Evolutionary conservation across 2,113 vertebrate genomes (phyloP).

Genomic region (Lepus timidus): DNA sequence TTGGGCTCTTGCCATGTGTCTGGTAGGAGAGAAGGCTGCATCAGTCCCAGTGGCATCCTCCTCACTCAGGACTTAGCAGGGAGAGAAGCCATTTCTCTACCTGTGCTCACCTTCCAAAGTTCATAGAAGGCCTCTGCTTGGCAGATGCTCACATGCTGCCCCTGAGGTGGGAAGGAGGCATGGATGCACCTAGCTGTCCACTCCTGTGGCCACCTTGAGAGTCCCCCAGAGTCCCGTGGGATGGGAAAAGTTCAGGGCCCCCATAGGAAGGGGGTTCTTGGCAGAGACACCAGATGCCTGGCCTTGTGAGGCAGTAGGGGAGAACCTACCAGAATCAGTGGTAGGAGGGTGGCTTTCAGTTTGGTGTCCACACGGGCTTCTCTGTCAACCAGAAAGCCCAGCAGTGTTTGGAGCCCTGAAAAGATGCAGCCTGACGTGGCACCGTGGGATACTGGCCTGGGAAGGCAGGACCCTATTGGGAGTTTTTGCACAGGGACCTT

Average conservation of each 20-base stretch:
- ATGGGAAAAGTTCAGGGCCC: neutral
- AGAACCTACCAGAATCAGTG: neutral
- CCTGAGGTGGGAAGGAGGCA: neutral
- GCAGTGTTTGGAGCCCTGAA: neutral
- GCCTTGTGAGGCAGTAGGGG: neutral
- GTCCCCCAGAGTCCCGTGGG: neutral
- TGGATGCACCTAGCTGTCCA: neutral
- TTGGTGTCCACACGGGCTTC: neutral
- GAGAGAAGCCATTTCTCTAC: constrained; percentile 21
- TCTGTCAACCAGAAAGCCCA: neutral
- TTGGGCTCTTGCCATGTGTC: neutral
- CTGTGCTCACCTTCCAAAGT: neutral
- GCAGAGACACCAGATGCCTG: neutral
- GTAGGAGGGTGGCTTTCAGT: neutral
- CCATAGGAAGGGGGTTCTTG: neutral
- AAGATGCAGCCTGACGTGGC: neutral
- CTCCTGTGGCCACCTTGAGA: neutral
- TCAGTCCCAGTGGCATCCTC: neutral
- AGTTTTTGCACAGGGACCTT: neutral
- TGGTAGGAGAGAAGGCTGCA: neutral
- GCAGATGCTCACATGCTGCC: too few relatives aligned
- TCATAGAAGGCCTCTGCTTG: neutral
- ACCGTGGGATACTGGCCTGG: neutral
- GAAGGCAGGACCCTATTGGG: neutral
- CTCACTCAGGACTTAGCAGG: neutral